A percentile compares a stretch with the other conserved stretches of the same genome.
These are phyloP conservation scores for Mactromeris polynyma DNA, from an alignment of 2,888 invertebrate genomes.

Conservation along the genomic window DNA sequence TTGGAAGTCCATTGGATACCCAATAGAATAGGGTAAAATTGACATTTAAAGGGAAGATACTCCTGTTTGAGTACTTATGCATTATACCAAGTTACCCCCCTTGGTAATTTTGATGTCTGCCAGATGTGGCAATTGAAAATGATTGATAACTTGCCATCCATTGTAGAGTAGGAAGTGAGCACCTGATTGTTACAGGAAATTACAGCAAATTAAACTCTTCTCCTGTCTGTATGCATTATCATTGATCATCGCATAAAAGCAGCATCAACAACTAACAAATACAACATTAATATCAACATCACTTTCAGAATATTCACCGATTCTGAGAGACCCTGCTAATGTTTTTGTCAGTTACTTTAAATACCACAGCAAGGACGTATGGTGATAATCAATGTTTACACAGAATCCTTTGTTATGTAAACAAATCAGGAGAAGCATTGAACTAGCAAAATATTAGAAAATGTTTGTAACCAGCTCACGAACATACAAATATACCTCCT, in stretches of 20 bases:
- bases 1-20: too few species aligned
- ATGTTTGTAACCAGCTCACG: too few species aligned
- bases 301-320: background rate
- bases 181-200: constrained; percentile 50
- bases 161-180: constrained; percentile 33
- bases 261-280: constrained; percentile 18
- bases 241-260: constrained; percentile 48
- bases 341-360: too few species aligned
- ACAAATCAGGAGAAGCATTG: too few species aligned
- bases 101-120: background rate
- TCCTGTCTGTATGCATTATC: constrained; percentile 35
- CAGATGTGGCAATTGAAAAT: constrained; percentile 9
- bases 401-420: too few species aligned
- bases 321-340: background rate
- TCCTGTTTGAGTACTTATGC: background rate
- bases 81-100: constrained; percentile 16
- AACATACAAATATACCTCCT: too few species aligned
- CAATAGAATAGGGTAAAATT: too few species aligned
- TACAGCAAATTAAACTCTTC: constrained; percentile 52
- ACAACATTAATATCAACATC: background rate
- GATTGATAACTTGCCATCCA: constrained; percentile 41
- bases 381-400: too few species aligned
- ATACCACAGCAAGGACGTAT: too few species aligned
- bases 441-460: too few species aligned
- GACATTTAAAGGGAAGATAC: constrained; percentile 10